phyloP scores from a whole-genome alignment of 2,888 invertebrate genomes.

The Idaea aversata region DNA sequence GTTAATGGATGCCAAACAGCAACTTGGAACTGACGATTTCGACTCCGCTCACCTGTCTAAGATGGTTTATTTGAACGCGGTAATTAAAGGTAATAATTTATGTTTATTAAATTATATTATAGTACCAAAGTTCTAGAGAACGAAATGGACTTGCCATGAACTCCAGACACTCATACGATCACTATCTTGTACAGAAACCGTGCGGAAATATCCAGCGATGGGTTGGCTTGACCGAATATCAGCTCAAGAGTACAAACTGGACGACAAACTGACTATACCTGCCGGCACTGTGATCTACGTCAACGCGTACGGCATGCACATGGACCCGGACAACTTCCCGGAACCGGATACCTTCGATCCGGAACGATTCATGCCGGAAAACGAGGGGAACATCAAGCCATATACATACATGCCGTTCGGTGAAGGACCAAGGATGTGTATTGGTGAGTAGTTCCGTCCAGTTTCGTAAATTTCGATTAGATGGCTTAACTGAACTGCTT shows the following conservation, averaged over 20 bases:
- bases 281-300: conserved; percentile 49
- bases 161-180: background rate
- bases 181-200: conserved; percentile 36
- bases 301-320: conserved; percentile 45
- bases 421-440: conserved; percentile 80
- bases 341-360: conserved; percentile 77
- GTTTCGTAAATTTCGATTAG: background rate
- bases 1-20: conserved; percentile 32
- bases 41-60: conserved; percentile 23
- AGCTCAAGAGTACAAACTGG: conserved; percentile 37
- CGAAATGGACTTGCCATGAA: background rate
- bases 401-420: conserved; percentile 77
- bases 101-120: too few species aligned
- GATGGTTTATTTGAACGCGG: conserved; percentile 35
- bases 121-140: too few species aligned
- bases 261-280: conserved; percentile 45
- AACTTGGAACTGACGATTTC: conserved; percentile 24
- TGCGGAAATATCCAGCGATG: conserved; percentile 54
- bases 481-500: too few species aligned
- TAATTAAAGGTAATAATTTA: conserved; percentile 42
- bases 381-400: conserved; percentile 56
- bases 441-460: conserved; percentile 55
- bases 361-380: conserved; percentile 78
- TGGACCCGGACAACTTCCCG: conserved; percentile 70
- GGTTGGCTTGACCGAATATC: conserved; percentile 52